phyloP scores from a whole-genome alignment of 2,888 invertebrate genomes.

The Suillia variegata region DNA sequence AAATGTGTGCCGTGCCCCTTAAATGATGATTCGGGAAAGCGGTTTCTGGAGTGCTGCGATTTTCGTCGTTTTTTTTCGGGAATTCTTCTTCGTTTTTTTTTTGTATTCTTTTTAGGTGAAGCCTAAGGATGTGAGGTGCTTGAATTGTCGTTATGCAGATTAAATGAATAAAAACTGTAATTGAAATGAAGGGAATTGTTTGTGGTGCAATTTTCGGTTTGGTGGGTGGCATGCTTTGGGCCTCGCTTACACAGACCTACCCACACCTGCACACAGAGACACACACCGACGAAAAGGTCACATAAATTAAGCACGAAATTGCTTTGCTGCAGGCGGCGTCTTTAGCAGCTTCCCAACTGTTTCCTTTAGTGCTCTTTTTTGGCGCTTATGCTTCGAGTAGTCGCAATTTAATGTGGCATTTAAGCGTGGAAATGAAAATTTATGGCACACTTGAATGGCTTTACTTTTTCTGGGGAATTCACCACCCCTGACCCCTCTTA shows the following conservation, averaged over 20 bases:
- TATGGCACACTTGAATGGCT: constrained; percentile 20
- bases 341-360: background rate
- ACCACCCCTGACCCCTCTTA: too few species aligned
- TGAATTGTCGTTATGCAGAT: constrained; percentile 43
- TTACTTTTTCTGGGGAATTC: too few species aligned
- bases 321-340: background rate
- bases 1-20: constrained; percentile 2
- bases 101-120: background rate
- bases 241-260: background rate
- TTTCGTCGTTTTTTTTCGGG: background rate
- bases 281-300: constrained; percentile 10
- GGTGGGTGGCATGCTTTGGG: too few species aligned
- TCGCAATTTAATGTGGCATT: constrained; percentile 27
- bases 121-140: background rate
- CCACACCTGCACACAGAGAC: background rate
- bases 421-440: constrained; percentile 28
- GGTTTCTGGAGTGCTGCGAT: background rate
- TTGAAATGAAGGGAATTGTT: constrained; percentile 20
- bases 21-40: background rate
- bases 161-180: constrained; percentile 26
- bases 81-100: too few species aligned
- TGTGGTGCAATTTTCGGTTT: background rate
- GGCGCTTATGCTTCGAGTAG: too few species aligned
- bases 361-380: too few species aligned
- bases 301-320: constrained; percentile 23